Conservation (phyloP, 2,888 invertebrate genomes). For the Paralinhomoeus sp. region DNA sequence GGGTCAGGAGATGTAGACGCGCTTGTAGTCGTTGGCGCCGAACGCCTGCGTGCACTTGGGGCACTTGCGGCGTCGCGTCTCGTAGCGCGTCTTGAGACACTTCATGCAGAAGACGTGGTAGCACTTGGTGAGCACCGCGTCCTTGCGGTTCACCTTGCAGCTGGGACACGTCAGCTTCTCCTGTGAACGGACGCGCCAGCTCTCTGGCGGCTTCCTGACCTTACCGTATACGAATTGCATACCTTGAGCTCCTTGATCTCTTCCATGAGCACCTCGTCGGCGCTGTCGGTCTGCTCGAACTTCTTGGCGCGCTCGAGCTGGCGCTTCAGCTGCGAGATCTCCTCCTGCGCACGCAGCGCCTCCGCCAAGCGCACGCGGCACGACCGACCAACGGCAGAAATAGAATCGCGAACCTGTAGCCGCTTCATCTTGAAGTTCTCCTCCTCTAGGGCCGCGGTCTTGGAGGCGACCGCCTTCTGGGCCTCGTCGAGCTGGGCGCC, state of each 20-base stretch:
- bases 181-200: slow-evolving; percentile 16
- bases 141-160: slow-evolving; percentile 54
- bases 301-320: slow-evolving; percentile 92
- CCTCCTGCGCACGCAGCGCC: slow-evolving; percentile 45
- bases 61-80: slow-evolving; percentile 90
- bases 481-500: slow-evolving; percentile 94
- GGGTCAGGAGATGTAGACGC: slow-evolving; percentile 44
- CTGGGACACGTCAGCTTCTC: slow-evolving; percentile 74
- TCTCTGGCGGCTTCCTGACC: neutral
- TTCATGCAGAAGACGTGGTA: slow-evolving; percentile 99
- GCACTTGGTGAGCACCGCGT: slow-evolving; percentile 93
- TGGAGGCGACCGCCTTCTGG: slow-evolving; percentile 82
- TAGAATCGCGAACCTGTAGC: slow-evolving; percentile 38
- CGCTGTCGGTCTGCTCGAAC: slow-evolving; percentile 78
- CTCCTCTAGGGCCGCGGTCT: slow-evolving; percentile 77
- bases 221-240: neutral
- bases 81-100: slow-evolving; percentile 87
- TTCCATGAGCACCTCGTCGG: slow-evolving; percentile 84
- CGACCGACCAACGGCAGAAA: no score
- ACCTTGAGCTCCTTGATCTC: slow-evolving; percentile 83
- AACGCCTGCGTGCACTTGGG: slow-evolving; percentile 98
- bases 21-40: slow-evolving; percentile 95
- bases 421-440: slow-evolving; percentile 88
- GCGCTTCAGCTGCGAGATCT: slow-evolving; percentile 64
- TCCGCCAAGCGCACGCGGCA: neutral